These are phyloP conservation scores for Zaprionus inermis DNA, from an alignment of 1,140 invertebrate genomes.

Conservation along the genomic window DNA sequence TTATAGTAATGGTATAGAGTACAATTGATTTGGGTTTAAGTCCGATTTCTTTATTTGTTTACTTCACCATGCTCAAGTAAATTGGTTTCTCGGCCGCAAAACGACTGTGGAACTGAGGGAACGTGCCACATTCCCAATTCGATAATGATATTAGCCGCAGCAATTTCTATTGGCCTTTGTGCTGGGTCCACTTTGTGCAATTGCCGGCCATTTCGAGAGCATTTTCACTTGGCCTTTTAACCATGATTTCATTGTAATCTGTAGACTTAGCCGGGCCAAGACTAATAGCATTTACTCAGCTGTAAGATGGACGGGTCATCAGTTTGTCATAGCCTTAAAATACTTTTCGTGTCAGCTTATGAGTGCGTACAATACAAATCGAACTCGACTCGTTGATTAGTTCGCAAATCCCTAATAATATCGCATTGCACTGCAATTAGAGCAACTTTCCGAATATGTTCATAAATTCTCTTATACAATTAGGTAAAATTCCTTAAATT, in stretches of 20 bases:
- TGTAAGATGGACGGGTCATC: constrained; percentile 44
- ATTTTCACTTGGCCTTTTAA: constrained; percentile 66
- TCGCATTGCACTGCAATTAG: not conserved
- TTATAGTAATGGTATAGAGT: constrained; percentile 11
- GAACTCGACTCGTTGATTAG: constrained; percentile 23
- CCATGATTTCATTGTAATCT: constrained; percentile 61
- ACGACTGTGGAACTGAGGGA: not conserved
- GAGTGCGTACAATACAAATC: constrained; percentile 5
- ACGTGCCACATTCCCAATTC: constrained; percentile 55
- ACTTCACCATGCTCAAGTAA: constrained; percentile 47
- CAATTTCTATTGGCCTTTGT: constrained; percentile 65
- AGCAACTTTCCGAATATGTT: no score
- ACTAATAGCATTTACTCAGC: constrained; percentile 51
- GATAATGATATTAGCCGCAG: constrained; percentile 76
- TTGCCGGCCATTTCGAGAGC: constrained; percentile 45
- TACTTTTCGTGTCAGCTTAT: constrained; percentile 19
- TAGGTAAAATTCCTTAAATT: no score
- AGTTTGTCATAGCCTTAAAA: constrained; percentile 41
- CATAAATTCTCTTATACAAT: no score
- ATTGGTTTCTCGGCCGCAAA: constrained; percentile 59
- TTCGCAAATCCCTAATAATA: constrained; percentile 15
- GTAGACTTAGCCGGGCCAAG: constrained; percentile 31
- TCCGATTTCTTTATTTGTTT: constrained; percentile 55
- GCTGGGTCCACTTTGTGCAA: constrained; percentile 51
- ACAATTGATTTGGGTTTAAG: constrained; percentile 74